phyloP scores from a whole-genome alignment of 1,140 invertebrate species.

The Macrobrachium nipponense region DNA sequence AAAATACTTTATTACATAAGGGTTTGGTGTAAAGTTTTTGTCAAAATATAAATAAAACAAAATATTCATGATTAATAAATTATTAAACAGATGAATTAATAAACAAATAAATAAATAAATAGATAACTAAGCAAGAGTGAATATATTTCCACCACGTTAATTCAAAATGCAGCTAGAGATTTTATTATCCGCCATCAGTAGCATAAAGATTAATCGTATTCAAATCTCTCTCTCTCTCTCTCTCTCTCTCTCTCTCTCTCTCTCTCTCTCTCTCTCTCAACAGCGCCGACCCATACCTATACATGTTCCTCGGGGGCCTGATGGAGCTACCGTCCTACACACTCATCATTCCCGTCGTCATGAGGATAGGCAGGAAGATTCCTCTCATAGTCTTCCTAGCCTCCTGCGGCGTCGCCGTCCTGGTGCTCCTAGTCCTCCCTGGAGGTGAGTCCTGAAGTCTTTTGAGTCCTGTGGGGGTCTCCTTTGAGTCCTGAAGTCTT shows the following conservation, averaged over 20 bases:
- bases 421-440: conserved; percentile 42
- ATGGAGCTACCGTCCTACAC: conserved; percentile 63
- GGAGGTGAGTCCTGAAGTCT: conserved; percentile 7
- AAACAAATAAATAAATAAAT: too few relatives aligned
- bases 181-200: too few relatives aligned
- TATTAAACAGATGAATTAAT: too few relatives aligned
- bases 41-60: too few relatives aligned
- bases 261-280: not conserved
- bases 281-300: conserved; percentile 57
- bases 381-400: conserved; percentile 36
- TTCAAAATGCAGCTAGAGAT: too few relatives aligned
- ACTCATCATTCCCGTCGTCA: conserved; percentile 44
- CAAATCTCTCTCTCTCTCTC: conserved; percentile 1
- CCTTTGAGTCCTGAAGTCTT: not conserved
- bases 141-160: too few relatives aligned
- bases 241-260: not conserved
- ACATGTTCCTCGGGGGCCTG: conserved; percentile 60
- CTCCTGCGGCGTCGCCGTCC: conserved; percentile 45
- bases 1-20: too few relatives aligned
- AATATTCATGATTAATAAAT: too few relatives aligned
- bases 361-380: conserved; percentile 35
- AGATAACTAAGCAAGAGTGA: too few relatives aligned
- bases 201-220: not conserved
- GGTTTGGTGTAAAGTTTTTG: too few relatives aligned
- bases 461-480: too few relatives aligned